Base-by-base conservation (phyloP, 1,140 invertebrate genomes). In the Hypothenemus hampei region DNA sequence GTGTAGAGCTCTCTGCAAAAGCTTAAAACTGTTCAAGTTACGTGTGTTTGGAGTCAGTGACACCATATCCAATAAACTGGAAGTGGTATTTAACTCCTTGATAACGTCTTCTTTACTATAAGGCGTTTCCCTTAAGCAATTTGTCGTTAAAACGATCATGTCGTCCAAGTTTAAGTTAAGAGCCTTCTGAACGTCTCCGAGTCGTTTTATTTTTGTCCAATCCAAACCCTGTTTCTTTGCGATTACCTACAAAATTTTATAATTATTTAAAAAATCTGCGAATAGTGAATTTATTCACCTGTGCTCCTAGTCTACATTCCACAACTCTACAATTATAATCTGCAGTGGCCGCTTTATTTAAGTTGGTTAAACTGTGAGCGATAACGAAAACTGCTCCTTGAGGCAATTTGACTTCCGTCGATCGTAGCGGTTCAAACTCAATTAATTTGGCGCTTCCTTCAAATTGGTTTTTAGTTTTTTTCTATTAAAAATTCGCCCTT, bases 321-420 rank as follows among this genome's bases (percentile, higher is more conserved):
- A 88, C 84, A 7, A 98, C 95, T 53, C 97, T 77, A 51, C 83
- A 81, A 74, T 99, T 99, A 69, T 85, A 99, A 68, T 95, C 83
- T 11, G 77, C 76, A 0, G 89, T 90, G 5, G 91, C 88, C 2
- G 94, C 96, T 78, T 99, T 99, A 70, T 98, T 98, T 58, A 89
- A 82, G 65, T 87, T 83, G 0, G 85, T 85, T 63, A 94, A 77
- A 72, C 91, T 93, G 67, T 99, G 93, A 6, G 91, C 87, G 40
- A 99, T 88, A 4, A 98, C 90, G 76, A 99, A 99, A 6, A 84
- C 82, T 33, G 85, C 86, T 51, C 84, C 83, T 50, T 77, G 64
- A 3, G 97, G 96, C 21, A 99, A 70, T 0, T 70, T 71, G 3
- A 98, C 85, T 64, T 92, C 83, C 24, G 78, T 80, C 4, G 86